Evolutionary conservation across 1,140 invertebrate genomes (phyloP).

Genomic region (Laupala kohalensis): DNA sequence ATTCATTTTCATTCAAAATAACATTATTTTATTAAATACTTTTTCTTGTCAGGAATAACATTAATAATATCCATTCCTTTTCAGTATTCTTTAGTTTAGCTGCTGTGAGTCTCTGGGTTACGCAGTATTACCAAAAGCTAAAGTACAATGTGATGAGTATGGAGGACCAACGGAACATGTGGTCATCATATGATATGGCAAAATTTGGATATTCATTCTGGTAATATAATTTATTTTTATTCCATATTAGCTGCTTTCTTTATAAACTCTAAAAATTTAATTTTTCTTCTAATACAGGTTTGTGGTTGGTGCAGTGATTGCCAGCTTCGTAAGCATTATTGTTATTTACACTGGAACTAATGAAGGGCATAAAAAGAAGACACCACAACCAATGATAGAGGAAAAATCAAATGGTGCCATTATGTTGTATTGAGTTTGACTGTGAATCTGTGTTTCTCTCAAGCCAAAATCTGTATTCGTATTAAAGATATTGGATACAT

Average conservation of each 20-base stretch:
- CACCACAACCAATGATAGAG: slow-evolving; percentile 44
- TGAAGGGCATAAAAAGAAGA: slow-evolving; percentile 44
- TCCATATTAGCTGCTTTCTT: too few species aligned
- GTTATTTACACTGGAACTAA: slow-evolving; percentile 58
- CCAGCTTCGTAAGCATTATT: slow-evolving; percentile 60
- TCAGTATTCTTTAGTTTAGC: slow-evolving; percentile 55
- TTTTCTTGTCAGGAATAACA: too few species aligned
- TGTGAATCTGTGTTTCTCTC: too few species aligned
- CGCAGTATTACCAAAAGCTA: slow-evolving; percentile 58
- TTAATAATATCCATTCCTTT: neutral
- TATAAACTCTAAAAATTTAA: too few species aligned
- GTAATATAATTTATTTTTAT: slow-evolving; percentile 27
- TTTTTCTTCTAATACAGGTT: too few species aligned
- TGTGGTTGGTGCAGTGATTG: slow-evolving; percentile 52
- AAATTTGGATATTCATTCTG: slow-evolving; percentile 67
- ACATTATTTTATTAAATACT: too few species aligned
- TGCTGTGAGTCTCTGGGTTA: slow-evolving; percentile 56
- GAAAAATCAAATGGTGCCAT: slow-evolving; percentile 74
- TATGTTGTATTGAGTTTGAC: slow-evolving; percentile 65
- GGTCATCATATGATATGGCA: slow-evolving; percentile 54
- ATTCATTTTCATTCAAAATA: too few species aligned
- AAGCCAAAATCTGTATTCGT: too few species aligned
- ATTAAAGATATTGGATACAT: too few species aligned
- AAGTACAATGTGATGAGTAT: slow-evolving; percentile 62
- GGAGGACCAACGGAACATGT: slow-evolving; percentile 57